Percentiles rank a stretch among this genome's conserved stretches.
phyloP scores from a whole-genome alignment of 2,888 invertebrate genomes.

The Aleiodes testaceus region DNA sequence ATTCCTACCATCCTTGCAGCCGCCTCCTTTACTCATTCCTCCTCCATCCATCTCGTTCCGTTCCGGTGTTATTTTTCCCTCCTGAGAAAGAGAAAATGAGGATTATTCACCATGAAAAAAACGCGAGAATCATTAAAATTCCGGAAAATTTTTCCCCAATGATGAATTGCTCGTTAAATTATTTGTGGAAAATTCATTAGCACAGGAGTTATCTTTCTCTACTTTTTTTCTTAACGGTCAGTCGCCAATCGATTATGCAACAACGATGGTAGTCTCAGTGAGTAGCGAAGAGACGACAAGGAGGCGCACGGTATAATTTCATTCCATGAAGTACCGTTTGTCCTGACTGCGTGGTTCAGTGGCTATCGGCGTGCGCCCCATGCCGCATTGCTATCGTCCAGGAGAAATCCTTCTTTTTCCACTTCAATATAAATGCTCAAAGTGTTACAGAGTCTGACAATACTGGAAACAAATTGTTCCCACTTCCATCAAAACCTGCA shows the following conservation, averaged over 20 bases:
- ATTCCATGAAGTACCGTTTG: slow-evolving; percentile 65
- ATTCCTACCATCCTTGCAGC: slow-evolving; percentile 57
- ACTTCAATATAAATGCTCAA: background rate
- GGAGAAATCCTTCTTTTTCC: slow-evolving; percentile 1
- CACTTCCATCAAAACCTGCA: background rate
- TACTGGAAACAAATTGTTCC: background rate
- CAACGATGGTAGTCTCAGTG: slow-evolving; percentile 41
- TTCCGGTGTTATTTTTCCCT: slow-evolving; percentile 11
- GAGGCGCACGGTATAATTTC: slow-evolving; percentile 58
- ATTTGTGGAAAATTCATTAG: background rate
- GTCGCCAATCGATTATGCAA: slow-evolving; percentile 63
- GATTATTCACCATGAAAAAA: slow-evolving; percentile 10
- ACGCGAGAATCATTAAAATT: background rate
- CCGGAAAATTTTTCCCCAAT: background rate
- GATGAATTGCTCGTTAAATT: background rate
- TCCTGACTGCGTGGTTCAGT: slow-evolving; percentile 56
- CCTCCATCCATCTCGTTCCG: slow-evolving; percentile 32
- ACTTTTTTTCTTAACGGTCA: slow-evolving; percentile 12
- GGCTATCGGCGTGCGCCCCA: slow-evolving; percentile 45
- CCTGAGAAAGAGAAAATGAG: background rate
- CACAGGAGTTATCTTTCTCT: background rate
- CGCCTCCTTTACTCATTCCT: slow-evolving; percentile 49
- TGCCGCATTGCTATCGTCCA: slow-evolving; percentile 4
- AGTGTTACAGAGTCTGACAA: background rate
- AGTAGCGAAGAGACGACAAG: slow-evolving; percentile 32